Evolutionary conservation across 2,113 vertebrate species (phyloP), one percentile per base, ranked within the genome.

Genomic region (Rallus limicola): DNA sequence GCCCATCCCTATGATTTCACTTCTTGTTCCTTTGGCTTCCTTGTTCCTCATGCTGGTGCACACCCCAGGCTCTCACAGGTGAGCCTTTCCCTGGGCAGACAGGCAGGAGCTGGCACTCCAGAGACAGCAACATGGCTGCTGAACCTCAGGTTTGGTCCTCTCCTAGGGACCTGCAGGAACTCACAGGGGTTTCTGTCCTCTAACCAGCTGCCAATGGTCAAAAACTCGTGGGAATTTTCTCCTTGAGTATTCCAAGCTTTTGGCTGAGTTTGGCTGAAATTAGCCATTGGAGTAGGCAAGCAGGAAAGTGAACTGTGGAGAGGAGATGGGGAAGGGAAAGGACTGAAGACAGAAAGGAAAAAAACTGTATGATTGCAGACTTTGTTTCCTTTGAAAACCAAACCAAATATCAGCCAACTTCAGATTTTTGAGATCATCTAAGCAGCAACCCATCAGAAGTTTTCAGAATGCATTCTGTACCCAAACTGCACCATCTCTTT

Each of bases 61-160:
- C 7, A 50, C 7, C 24, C 7, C 4, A 2, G 10, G 18, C 8
- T 40, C 16, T 55, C 2, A 1, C 38, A 20, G 25, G 29, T 18
- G 40, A 20, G 33, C 14, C 60, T 18, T 36, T 74, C 38, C 38
- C 67, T 58, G 59, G 44, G 59, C 53, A 65, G 44, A n/a, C 16
- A n/a, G 26, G 3, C 23, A 28, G 42, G 56, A 71, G 64, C 31
- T 26, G 21, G 34, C 55, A 16, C 9, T 3, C 26, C 53, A 53
- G 52, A 24, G 31, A 7, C 34, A 19, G 56, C 18, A 3, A 44
- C 2, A 2, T 28, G 46, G 36, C 5, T 23, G 36, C 28, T 16
- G 40, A 59, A 23, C 52, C 52, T 60, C 28, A 28, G 52, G 34
- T 42, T 59, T 65, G 28, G 44, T 18, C 14, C 42, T 50, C 58